Evolutionary conservation across 1,140 invertebrate genomes (phyloP).

Genomic region (Caenorhabditis tropicalis): DNA sequence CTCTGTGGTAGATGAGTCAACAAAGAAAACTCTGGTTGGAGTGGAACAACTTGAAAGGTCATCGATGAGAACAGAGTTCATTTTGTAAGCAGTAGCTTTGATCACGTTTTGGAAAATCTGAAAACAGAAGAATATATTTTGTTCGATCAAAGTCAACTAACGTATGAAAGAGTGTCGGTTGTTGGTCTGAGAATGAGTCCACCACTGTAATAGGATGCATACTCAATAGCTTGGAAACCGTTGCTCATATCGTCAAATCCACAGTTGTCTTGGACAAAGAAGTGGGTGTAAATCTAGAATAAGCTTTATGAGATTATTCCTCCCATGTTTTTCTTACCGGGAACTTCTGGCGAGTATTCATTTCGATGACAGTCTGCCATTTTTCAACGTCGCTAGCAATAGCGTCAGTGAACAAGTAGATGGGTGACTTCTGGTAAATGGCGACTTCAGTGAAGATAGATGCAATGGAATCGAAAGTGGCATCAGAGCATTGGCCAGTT

Average conservation of each 20-base stretch:
- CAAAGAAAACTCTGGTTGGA: slow-evolving; percentile 50
- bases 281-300: slow-evolving; percentile 55
- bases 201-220: slow-evolving; percentile 48
- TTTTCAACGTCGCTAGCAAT: slow-evolving; percentile 50
- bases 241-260: slow-evolving; percentile 50
- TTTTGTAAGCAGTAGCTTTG: slow-evolving; percentile 47
- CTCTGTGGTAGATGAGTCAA: slow-evolving; percentile 53
- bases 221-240: slow-evolving; percentile 51
- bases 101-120: slow-evolving; percentile 48
- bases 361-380: slow-evolving; percentile 50
- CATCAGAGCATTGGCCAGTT: slow-evolving; percentile 48
- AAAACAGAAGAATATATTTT: background rate
- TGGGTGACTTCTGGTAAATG: slow-evolving; percentile 57
- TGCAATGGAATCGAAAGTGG: slow-evolving; percentile 53
- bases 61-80: slow-evolving; percentile 42
- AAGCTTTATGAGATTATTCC: background rate
- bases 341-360: slow-evolving; percentile 54
- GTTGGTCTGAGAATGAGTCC: slow-evolving; percentile 46
- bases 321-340: slow-evolving; percentile 51
- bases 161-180: background rate
- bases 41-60: slow-evolving; percentile 46
- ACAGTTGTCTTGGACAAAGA: slow-evolving; percentile 47
- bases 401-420: slow-evolving; percentile 60
- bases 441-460: slow-evolving; percentile 21
- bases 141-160: background rate